Conservation (phyloP, 2,797 vertebrate genomes). For the Odontamblyopus lacepedii region DNA sequence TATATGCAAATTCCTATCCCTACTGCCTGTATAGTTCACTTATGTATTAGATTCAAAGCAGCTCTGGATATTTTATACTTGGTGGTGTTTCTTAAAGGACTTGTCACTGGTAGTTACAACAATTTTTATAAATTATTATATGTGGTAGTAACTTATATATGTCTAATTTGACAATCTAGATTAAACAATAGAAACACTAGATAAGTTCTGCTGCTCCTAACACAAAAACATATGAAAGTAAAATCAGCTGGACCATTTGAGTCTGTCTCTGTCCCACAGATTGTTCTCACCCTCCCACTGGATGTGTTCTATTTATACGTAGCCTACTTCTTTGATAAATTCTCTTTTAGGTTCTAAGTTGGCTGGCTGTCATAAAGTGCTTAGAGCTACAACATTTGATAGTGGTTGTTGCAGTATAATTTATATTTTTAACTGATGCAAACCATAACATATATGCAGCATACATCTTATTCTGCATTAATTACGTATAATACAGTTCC, state of each 20-base stretch:
- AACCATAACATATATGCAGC: too few species aligned
- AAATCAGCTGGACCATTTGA: conserved; percentile 56
- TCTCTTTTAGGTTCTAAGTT: conserved; percentile 69
- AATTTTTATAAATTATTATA: conserved; percentile 7
- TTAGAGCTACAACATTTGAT: conserved; percentile 34
- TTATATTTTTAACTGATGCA: conserved; percentile 6
- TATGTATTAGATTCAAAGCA: background rate
- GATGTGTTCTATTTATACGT: conserved; percentile 79
- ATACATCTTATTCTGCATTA: too few species aligned
- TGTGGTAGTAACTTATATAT: background rate
- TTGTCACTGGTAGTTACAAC: conserved; percentile 26
- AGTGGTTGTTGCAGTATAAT: conserved; percentile 21
- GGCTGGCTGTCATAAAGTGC: conserved; percentile 40
- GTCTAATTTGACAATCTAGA: background rate
- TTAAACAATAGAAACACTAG: background rate
- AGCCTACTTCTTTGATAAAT: conserved; percentile 82
- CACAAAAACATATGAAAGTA: conserved; percentile 22
- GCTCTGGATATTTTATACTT: conserved; percentile 14
- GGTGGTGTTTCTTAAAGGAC: conserved; percentile 1
- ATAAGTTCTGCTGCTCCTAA: background rate
- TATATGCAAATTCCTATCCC: conserved; percentile 9
- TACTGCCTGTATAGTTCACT: background rate
- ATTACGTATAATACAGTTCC: background rate
- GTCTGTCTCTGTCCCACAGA: conserved; percentile 56
- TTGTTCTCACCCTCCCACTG: conserved; percentile 65